Conservation (phyloP, 1,140 invertebrate species). For the Drosophila ogumai region DNA sequence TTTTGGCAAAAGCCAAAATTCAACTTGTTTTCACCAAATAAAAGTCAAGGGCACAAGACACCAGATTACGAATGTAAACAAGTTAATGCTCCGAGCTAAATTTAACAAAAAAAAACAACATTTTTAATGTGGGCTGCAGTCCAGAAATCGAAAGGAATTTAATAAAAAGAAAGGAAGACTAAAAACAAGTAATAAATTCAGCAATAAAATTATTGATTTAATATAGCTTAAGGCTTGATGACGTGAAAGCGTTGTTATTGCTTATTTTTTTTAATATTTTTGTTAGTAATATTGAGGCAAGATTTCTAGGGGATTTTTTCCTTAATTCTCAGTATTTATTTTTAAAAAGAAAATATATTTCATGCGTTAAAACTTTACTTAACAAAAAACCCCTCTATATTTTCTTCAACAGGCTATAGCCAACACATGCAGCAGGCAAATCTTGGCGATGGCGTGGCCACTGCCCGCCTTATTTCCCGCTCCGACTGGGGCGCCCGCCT, state of each 20-base stretch:
- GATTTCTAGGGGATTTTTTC: neutral
- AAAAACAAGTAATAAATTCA: neutral
- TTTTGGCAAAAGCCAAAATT: slow-evolving; percentile 16
- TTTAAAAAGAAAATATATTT: neutral
- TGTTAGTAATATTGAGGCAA: neutral
- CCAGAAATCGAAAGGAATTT: slow-evolving; percentile 18
- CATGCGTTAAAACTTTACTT: neutral
- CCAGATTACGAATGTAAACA: slow-evolving; percentile 29
- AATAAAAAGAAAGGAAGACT: neutral
- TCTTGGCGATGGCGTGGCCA: slow-evolving; percentile 11
- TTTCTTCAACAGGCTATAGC: slow-evolving; percentile 63
- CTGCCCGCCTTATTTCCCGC: slow-evolving; percentile 85
- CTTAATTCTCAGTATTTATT: neutral
- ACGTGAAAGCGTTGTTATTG: neutral
- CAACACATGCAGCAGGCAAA: slow-evolving; percentile 62
- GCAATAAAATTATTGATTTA: slow-evolving; percentile 5
- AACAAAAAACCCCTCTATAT: slow-evolving; percentile 1
- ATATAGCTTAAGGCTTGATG: neutral
- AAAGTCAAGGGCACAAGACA: slow-evolving; percentile 14
- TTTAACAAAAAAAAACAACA: slow-evolving; percentile 17
- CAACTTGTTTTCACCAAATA: slow-evolving; percentile 28
- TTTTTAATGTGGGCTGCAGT: neutral
- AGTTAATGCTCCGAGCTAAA: slow-evolving; percentile 15
- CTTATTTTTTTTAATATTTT: neutral
- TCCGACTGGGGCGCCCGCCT: slow-evolving; percentile 88